Conservation (phyloP, 37 sponge, comb jelly and placozoan genomes). For the Chondrosia reniformis region DNA sequence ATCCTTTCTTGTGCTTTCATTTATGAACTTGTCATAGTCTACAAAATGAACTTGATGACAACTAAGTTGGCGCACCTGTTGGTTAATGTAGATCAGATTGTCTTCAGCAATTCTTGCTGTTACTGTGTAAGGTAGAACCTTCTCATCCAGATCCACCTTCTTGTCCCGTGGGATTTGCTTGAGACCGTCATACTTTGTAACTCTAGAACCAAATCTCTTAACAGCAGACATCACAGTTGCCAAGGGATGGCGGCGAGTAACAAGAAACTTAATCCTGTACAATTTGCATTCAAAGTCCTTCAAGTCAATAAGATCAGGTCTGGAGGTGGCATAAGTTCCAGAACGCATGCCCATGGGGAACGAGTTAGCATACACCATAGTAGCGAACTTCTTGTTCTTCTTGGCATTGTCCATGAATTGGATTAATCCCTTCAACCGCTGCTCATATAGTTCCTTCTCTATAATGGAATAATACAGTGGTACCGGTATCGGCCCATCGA, state of each 20-base stretch:
- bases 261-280: conserved; percentile 19
- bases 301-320: conserved; percentile 16
- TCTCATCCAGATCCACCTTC: too few relatives aligned
- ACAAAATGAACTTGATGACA: conserved; percentile 23
- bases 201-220: conserved; percentile 4
- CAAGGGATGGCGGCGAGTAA: background rate
- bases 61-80: background rate
- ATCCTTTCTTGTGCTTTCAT: background rate
- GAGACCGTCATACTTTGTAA: background rate
- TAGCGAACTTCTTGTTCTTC: too few relatives aligned
- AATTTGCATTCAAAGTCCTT: conserved; percentile 17
- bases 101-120: background rate
- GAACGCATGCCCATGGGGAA: conserved; percentile 2
- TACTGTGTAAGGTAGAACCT: conserved; percentile 3
- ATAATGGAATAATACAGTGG: too few relatives aligned
- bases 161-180: background rate
- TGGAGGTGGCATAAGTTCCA: background rate
- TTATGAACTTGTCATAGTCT: background rate
- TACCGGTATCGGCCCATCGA: too few relatives aligned
- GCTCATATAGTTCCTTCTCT: too few relatives aligned
- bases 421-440: too few relatives aligned
- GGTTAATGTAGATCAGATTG: conserved; percentile 7
- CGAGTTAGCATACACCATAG: background rate
- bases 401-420: too few relatives aligned
- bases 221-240: conserved; percentile 11